Evolutionary conservation across 2,797 vertebrate species (phyloP), one percentile per base, ranked within the genome.

Genomic region (Myioborus melanocephalus): DNA sequence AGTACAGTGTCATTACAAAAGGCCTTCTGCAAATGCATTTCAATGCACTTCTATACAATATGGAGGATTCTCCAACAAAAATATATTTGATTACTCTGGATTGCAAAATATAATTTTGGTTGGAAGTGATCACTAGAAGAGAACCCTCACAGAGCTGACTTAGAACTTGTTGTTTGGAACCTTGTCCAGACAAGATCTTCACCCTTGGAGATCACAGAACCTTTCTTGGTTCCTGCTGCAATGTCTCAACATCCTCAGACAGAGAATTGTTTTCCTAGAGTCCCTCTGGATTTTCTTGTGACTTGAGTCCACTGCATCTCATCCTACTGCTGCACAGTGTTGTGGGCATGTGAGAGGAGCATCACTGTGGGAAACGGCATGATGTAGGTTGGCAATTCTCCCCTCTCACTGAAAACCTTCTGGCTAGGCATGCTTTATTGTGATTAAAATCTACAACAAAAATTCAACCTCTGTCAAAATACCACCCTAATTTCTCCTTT

Each of bases 161-260:
- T n/a, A 34, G 39, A 52, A 47, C n/a, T 65, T 28, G 22, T 10
- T 68, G 50, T 57, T 76, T 0, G 0, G 34, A 82, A 39, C 53
- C 57, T 80, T 60, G 28, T 32, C 69, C 61, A 75, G 37, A 68
- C 27, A 88, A 49, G 35, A 60, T 16, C 34, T 90, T 52, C 12
- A 57, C n/a, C 30, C 53, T 7, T 50, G 39, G 10, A 60, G 64
- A 70, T 35, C 32, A 56, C 17, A 78, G 28, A 64, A 57, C 6
- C n/a, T 50, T 56, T 83, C 68, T 20, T n/a, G 44, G 63, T 6
- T 27, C 35, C 60, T 23, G 12, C 7, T 78, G 41, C 44, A 75
- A 75, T 5, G 20, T 52, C 46, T 71, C 53, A 71, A n/a, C 27
- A 73, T 43, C 32, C 12, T 75, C 41, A 50, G 0, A 5, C 8